Evolutionary conservation across 2,797 vertebrate species (phyloP).

Genomic region (Naso thynnoides): DNA sequence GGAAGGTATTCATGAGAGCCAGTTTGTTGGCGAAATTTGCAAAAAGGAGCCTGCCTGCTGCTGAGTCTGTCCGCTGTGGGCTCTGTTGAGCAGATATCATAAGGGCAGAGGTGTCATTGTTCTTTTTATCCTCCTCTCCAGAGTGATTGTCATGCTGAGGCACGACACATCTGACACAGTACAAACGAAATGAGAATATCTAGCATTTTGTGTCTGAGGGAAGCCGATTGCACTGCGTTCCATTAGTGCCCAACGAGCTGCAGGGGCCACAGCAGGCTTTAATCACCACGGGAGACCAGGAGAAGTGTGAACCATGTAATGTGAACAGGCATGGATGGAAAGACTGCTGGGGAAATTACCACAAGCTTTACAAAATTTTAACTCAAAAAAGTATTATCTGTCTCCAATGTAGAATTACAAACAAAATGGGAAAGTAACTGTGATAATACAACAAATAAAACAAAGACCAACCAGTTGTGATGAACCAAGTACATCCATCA

Average conservation of each 20-base stretch:
- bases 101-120: constrained; percentile 15
- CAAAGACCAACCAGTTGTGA: neutral
- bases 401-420: constrained; percentile 1
- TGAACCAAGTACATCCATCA: constrained; percentile 5
- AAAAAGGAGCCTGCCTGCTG: constrained; percentile 14
- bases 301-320: constrained; percentile 56
- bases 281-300: constrained; percentile 43
- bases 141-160: constrained; percentile 37
- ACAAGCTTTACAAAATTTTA: constrained; percentile 13
- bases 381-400: constrained; percentile 1
- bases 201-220: constrained; percentile 23
- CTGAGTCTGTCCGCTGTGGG: constrained; percentile 6
- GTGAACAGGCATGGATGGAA: constrained; percentile 35
- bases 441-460: constrained; percentile 15
- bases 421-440: constrained; percentile 3
- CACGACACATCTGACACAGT: constrained; percentile 2
- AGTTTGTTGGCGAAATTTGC: constrained; percentile 11
- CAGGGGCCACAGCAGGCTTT: constrained; percentile 23
- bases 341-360: constrained; percentile 44
- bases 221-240: constrained; percentile 21
- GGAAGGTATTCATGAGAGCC: constrained; percentile 18
- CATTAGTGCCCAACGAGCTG: constrained; percentile 34
- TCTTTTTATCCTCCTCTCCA: constrained; percentile 26
- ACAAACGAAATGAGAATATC: constrained; percentile 20
- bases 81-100: constrained; percentile 31